phyloP scores from a whole-genome alignment of 2,797 vertebrate species.

The Crocodylus rhombifer region DNA sequence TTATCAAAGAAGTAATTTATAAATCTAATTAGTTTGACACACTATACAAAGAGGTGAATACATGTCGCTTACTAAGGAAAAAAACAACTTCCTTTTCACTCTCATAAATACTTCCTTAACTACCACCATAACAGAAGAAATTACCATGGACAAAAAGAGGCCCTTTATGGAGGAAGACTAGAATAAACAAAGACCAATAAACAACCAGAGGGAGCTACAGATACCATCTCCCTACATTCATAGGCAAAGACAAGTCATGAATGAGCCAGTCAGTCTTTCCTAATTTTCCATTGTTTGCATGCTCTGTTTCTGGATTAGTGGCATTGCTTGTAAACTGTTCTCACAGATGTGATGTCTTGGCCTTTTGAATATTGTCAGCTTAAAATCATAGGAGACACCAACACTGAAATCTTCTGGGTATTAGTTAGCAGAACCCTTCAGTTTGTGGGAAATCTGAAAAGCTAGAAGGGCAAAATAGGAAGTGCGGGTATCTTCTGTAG shows the following conservation, averaged over 20 bases:
- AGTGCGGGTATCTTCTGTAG: no score
- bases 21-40: background rate
- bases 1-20: conserved; percentile 27
- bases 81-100: background rate
- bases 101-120: conserved; percentile 13
- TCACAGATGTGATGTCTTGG: accelerated
- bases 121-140: background rate
- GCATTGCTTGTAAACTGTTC: background rate
- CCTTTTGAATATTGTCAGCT: background rate
- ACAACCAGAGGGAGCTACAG: background rate
- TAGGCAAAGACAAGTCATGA: background rate
- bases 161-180: background rate
- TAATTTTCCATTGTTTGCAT: background rate
- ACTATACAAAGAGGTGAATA: background rate
- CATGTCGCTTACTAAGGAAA: background rate
- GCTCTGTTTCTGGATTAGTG: background rate
- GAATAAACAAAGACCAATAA: conserved; percentile 1
- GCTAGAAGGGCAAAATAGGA: no score
- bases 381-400: background rate
- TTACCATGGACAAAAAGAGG: background rate
- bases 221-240: background rate
- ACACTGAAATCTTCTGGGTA: background rate
- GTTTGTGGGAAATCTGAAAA: no score
- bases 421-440: background rate
- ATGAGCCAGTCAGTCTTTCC: background rate